These are phyloP conservation scores for Anabacerthia variegaticeps DNA, from an alignment of 2,797 vertebrate genomes.

Conservation along the genomic window DNA sequence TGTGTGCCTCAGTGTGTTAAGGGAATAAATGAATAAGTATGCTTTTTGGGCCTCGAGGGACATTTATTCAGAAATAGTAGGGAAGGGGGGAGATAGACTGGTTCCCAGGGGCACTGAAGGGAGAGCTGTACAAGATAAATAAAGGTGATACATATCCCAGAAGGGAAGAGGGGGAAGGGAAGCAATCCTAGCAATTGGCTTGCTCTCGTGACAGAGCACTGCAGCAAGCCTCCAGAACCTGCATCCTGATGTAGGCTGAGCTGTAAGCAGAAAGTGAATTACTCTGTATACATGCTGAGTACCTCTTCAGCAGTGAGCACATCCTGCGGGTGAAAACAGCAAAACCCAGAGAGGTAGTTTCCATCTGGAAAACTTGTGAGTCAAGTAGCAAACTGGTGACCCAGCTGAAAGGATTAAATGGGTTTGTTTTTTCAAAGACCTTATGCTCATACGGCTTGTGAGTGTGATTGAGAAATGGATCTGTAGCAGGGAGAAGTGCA, in stretches of 20 bases:
- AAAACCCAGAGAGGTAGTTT: not conserved
- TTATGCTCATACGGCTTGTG: not conserved
- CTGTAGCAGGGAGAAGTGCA: rapidly evolving
- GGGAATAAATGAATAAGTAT: conserved; percentile 61
- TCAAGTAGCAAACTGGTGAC: not conserved
- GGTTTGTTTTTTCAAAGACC: not conserved
- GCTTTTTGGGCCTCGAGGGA: conserved; percentile 26
- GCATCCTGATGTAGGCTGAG: conserved; percentile 52
- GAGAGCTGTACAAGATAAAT: conserved; percentile 49
- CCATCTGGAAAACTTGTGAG: not conserved
- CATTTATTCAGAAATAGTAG: conserved; percentile 52
- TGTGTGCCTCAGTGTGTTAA: not conserved
- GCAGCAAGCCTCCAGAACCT: conserved; percentile 52
- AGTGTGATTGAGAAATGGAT: not conserved
- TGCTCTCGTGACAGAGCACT: conserved; percentile 51
- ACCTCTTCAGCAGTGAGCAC: conserved; percentile 14
- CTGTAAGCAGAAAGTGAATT: conserved; percentile 25
- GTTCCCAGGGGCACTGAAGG: conserved; percentile 33
- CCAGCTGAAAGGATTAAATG: not conserved
- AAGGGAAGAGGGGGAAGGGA: conserved; percentile 39
- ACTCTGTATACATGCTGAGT: not conserved
- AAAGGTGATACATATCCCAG: conserved; percentile 57
- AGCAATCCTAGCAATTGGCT: conserved; percentile 13
- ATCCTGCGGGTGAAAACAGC: not conserved
- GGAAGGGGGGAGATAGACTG: conserved; percentile 26